phyloP scores from a whole-genome alignment of 2,888 invertebrate genomes.

The Operophtera brumata region DNA sequence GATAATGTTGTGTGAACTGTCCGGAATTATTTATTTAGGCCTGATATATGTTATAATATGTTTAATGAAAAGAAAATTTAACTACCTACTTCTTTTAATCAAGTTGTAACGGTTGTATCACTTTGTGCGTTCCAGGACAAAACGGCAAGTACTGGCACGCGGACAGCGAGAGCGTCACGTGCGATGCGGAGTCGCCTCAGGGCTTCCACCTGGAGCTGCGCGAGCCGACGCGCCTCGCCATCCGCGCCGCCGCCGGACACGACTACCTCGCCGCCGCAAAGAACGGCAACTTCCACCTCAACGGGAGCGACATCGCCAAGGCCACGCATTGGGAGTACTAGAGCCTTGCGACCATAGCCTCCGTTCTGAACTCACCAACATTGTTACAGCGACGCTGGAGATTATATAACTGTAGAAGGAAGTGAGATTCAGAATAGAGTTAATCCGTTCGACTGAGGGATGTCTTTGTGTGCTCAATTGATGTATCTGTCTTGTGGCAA shows the following conservation, averaged over 20 bases:
- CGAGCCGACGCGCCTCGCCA: slow-evolving; percentile 95
- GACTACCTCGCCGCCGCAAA: slow-evolving; percentile 93
- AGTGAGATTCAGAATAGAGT: slow-evolving; percentile 14
- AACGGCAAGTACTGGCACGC: slow-evolving; percentile 97
- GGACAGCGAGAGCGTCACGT: slow-evolving; percentile 91
- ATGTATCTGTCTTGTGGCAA: slow-evolving; percentile 8
- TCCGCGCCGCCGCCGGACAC: slow-evolving; percentile 87
- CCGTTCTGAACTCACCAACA: background rate
- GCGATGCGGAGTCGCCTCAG: slow-evolving; percentile 90
- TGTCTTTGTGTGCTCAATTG: slow-evolving; percentile 22
- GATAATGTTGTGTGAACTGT: no score
- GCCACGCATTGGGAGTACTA: slow-evolving; percentile 98
- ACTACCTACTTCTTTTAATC: no score
- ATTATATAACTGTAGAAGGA: no score
- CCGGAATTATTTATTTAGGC: no score
- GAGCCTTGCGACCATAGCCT: slow-evolving; percentile 24
- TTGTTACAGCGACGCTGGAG: no score
- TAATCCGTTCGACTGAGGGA: slow-evolving; percentile 10
- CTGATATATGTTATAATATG: no score
- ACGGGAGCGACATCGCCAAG: slow-evolving; percentile 86
- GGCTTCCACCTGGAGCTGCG: slow-evolving; percentile 96
- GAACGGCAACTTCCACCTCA: slow-evolving; percentile 93
- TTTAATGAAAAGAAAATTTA: no score
- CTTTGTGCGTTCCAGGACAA: slow-evolving; percentile 82
- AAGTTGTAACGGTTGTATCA: no score